Evolutionary conservation across 2,888 invertebrate species (phyloP).

Genomic region (Lydus trimaculatus): DNA sequence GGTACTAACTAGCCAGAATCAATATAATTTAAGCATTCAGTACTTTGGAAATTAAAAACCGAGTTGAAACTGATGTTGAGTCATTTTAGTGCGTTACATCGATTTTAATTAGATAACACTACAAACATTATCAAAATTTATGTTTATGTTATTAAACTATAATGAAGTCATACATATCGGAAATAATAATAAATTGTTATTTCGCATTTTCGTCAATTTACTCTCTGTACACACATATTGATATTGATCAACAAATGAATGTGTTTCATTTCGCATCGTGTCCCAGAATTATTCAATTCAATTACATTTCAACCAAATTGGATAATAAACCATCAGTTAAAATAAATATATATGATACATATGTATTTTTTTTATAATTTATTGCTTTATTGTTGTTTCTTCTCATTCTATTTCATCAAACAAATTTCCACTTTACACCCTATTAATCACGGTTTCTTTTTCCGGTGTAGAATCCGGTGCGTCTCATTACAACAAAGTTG

Average conservation of each 20-base stretch:
- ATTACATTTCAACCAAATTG: not conserved
- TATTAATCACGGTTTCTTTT: conserved; percentile 8
- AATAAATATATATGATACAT: not conserved
- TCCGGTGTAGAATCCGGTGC: conserved; percentile 4
- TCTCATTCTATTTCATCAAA: not conserved
- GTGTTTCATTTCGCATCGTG: not conserved
- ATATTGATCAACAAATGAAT: not conserved
- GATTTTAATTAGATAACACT: not conserved
- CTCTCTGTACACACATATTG: not conserved
- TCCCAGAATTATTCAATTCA: not conserved
- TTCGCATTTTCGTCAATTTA: not conserved
- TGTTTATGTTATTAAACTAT: not conserved
- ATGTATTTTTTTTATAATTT: not conserved
- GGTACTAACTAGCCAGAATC: conserved; percentile 31
- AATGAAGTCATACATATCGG: not conserved
- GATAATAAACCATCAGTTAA: not conserved
- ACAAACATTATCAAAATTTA: not conserved
- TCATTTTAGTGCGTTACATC: not conserved
- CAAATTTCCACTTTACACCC: conserved; percentile 6
- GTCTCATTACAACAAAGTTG: not conserved
- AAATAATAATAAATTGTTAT: not conserved
- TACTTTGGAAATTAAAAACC: not conserved
- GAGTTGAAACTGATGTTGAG: not conserved
- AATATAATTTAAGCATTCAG: conserved; percentile 18
- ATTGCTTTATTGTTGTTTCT: not conserved